These are phyloP conservation scores for Mesochorus sp. DNA, from an alignment of 2,888 invertebrate species.

Conservation along the genomic window DNA sequence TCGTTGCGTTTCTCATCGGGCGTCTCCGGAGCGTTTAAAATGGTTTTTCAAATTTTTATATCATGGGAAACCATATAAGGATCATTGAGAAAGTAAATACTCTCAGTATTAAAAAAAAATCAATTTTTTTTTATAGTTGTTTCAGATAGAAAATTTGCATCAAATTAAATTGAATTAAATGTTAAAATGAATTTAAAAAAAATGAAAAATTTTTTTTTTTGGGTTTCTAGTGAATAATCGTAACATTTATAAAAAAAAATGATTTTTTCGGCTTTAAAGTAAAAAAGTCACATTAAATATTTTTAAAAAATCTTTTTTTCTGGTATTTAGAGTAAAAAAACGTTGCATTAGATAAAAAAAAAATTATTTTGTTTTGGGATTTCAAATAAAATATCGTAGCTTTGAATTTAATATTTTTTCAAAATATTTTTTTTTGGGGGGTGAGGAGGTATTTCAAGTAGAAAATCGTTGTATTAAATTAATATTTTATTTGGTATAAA, in stretches of 20 bases:
- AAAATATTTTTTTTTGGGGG: no score
- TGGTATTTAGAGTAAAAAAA: neutral
- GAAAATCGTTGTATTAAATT: slow-evolving; percentile 5
- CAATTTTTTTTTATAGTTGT: no score
- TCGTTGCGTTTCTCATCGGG: neutral
- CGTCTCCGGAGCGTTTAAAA: neutral
- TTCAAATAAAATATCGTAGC: neutral
- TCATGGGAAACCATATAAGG: neutral
- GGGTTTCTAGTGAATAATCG: no score
- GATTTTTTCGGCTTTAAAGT: no score
- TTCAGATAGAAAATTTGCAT: no score
- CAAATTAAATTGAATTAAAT: no score
- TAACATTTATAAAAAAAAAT: no score
- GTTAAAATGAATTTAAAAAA: neutral
- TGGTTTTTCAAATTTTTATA: neutral
- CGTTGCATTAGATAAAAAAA: no score
- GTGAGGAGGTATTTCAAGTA: no score
- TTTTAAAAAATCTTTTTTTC: neutral
- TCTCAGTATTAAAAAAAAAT: neutral
- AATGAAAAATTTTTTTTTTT: neutral
- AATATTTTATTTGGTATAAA: slow-evolving; percentile 41
- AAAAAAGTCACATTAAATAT: no score
- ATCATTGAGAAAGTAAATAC: neutral
- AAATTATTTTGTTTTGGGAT: no score
- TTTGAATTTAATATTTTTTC: neutral